Evolutionary conservation across 2,888 invertebrate species (phyloP).

Genomic region (Bimastos eiseni): DNA sequence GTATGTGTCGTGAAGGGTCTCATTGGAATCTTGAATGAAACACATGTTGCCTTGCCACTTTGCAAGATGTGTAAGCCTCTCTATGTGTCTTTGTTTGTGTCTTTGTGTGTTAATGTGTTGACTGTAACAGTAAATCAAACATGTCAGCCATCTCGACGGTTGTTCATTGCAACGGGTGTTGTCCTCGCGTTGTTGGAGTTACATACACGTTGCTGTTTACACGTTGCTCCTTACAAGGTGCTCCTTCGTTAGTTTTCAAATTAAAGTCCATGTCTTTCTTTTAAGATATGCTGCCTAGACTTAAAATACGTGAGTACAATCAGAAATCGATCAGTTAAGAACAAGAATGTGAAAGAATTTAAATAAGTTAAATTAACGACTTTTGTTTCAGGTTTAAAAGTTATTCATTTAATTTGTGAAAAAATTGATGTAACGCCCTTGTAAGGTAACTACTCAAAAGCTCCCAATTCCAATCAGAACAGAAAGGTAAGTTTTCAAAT

Average conservation of each 20-base stretch:
- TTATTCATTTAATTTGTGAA: too few species aligned
- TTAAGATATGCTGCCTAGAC: neutral
- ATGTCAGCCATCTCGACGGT: neutral
- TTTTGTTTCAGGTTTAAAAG: neutral
- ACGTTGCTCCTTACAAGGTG: too few species aligned
- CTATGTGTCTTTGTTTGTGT: too few species aligned
- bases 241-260: neutral
- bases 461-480: too few species aligned
- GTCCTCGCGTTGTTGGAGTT: neutral
- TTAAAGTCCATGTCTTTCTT: neutral
- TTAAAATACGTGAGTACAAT: neutral
- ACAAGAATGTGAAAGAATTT: neutral
- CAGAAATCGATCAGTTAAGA: neutral
- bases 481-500: too few species aligned
- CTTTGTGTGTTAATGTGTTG: neutral
- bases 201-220: too few species aligned
- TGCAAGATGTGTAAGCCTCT: too few species aligned
- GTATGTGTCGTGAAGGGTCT: neutral
- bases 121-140: neutral
- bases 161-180: constrained; percentile 2
- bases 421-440: too few species aligned
- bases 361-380: neutral
- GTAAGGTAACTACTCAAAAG: too few species aligned
- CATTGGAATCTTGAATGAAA: neutral
- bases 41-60: neutral